A percentile compares a stretch with the other conserved stretches of the same genome.
phyloP scores from a whole-genome alignment of 2,113 vertebrate genomes.

The Fulica atra region DNA sequence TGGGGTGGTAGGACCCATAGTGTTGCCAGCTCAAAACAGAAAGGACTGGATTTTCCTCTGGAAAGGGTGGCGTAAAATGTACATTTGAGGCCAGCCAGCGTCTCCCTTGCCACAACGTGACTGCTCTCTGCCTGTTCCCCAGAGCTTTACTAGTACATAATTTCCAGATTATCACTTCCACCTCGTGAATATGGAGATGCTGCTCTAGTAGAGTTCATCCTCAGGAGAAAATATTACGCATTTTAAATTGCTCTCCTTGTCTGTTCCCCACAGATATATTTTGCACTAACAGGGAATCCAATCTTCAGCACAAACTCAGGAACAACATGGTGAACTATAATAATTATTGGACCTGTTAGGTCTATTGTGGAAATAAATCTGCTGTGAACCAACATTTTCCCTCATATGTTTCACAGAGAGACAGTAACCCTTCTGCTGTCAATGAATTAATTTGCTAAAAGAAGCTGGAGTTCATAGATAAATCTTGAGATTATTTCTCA shows the following conservation, averaged over 20 bases:
- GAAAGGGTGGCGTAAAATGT: not conserved
- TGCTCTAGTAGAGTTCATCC: slow-evolving; percentile 33
- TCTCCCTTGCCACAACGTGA: not conserved
- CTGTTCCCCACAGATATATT: slow-evolving; percentile 60
- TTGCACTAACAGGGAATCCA: slow-evolving; percentile 68
- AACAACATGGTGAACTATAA: slow-evolving; percentile 68
- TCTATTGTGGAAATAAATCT: slow-evolving; percentile 77
- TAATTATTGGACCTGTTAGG: slow-evolving; percentile 61
- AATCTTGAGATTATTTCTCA: slow-evolving; percentile 81
- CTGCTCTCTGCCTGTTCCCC: not conserved
- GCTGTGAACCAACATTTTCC: slow-evolving; percentile 73
- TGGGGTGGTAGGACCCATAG: not conserved
- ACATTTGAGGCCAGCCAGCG: not conserved
- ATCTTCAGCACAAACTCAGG: slow-evolving; percentile 62
- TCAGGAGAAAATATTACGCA: slow-evolving; percentile 55
- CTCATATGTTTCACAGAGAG: slow-evolving; percentile 77
- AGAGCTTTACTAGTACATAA: not conserved
- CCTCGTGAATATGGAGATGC: slow-evolving; percentile 58
- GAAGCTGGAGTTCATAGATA: slow-evolving; percentile 79
- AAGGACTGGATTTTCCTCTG: not conserved
- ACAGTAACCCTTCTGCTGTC: slow-evolving; percentile 78
- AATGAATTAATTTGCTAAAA: slow-evolving; percentile 81
- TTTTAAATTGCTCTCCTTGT: slow-evolving; percentile 64
- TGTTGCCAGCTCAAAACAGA: not conserved
- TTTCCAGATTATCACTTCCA: slow-evolving; percentile 49